phyloP scores from a whole-genome alignment of 1,140 invertebrate genomes.

The Berghia stephanieae region DNA sequence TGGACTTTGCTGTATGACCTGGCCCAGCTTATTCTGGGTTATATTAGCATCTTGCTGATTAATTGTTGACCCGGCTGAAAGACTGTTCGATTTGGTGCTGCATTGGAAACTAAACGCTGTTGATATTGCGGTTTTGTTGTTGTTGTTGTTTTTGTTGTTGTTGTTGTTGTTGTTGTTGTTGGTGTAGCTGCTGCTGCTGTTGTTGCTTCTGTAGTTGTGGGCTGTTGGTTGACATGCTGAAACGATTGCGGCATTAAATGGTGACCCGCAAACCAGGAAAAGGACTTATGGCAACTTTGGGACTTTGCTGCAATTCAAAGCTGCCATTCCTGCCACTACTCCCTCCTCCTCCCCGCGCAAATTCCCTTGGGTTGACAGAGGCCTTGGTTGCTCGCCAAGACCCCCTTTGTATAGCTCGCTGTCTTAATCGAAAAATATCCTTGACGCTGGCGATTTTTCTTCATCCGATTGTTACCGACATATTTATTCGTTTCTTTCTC shows the following conservation, averaged over 20 bases:
- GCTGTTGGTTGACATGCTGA: no score
- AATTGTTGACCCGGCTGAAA: not conserved
- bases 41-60: not conserved
- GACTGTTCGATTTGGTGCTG: not conserved
- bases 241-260: no score
- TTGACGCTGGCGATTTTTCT: slow-evolving; percentile 53
- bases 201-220: not conserved
- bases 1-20: not conserved
- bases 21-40: not conserved
- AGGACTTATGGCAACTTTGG: no score
- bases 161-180: not conserved
- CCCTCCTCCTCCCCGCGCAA: not conserved
- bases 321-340: not conserved
- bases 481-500: slow-evolving; percentile 55
- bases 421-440: slow-evolving; percentile 54
- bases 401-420: slow-evolving; percentile 53
- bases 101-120: no score
- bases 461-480: slow-evolving; percentile 58
- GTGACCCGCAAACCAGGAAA: no score
- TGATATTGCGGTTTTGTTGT: not conserved
- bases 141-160: slow-evolving; percentile 3
- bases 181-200: not conserved
- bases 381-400: slow-evolving; percentile 27
- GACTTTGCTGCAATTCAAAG: no score
- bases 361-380: not conserved